These are phyloP conservation scores for Callipepla californica DNA, from an alignment of 2,113 vertebrate genomes.

Conservation along the genomic window DNA sequence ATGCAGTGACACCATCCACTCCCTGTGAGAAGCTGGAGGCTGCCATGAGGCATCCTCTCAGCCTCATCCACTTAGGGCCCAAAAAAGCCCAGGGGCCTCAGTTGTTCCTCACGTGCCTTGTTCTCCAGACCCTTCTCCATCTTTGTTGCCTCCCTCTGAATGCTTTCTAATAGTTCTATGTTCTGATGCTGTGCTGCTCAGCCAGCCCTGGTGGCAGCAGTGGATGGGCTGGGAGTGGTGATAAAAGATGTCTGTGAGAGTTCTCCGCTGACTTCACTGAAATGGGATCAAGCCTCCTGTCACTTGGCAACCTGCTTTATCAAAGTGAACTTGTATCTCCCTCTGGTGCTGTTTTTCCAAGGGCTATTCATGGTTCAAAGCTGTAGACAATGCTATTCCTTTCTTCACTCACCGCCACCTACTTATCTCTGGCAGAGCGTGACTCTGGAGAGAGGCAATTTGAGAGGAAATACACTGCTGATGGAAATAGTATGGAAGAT, in stretches of 20 bases:
- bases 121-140: background rate
- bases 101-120: background rate
- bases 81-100: background rate
- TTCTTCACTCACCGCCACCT: conserved; percentile 71
- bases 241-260: background rate
- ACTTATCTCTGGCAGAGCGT: conserved; percentile 70
- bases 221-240: background rate
- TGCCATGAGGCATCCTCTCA: background rate
- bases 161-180: background rate
- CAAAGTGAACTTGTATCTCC: conserved; percentile 50
- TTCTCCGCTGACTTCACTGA: background rate
- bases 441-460: conserved; percentile 59
- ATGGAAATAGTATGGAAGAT: conserved; percentile 67
- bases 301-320: conserved; percentile 61
- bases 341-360: conserved; percentile 56
- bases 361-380: conserved; percentile 70
- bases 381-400: conserved; percentile 47
- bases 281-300: conserved; percentile 34
- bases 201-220: background rate
- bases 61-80: background rate
- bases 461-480: conserved; percentile 58
- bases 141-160: background rate
- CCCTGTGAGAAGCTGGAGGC: background rate
- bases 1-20: no score
- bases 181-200: background rate